These are phyloP conservation scores for Remorina albescens DNA, from an alignment of 2,797 vertebrate genomes.

Conservation along the genomic window DNA sequence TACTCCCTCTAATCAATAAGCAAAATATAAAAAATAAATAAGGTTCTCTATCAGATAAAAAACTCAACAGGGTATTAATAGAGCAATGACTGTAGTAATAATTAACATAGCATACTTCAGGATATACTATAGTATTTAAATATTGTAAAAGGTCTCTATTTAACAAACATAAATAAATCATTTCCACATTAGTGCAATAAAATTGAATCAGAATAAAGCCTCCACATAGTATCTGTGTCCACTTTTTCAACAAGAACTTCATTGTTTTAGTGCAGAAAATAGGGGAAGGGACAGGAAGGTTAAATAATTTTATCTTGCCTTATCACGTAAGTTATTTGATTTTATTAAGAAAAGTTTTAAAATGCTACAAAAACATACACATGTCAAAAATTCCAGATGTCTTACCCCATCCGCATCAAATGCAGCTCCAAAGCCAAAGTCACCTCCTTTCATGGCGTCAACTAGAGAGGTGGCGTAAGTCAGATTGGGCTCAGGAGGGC, in stretches of 20 bases:
- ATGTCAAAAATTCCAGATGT: background rate
- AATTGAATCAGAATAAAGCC: background rate
- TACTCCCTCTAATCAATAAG: conserved; percentile 33
- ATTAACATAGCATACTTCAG: background rate
- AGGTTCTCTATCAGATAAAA: background rate
- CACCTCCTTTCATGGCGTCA: conserved; percentile 97
- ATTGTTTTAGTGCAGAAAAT: background rate
- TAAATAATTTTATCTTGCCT: background rate
- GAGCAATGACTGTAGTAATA: background rate
- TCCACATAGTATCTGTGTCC: background rate
- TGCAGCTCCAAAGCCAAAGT: conserved; percentile 97
- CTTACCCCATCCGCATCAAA: conserved; percentile 99
- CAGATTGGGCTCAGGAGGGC: conserved; percentile 94
- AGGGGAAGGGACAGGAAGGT: background rate
- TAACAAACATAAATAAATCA: no score
- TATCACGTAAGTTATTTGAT: background rate
- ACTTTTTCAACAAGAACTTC: background rate
- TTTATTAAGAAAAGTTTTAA: background rate
- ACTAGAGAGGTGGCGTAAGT: conserved; percentile 92
- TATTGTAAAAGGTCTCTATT: no score
- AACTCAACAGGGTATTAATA: background rate
- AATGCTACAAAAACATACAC: background rate
- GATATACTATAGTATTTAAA: no score
- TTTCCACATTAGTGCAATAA: background rate
- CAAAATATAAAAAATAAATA: conserved; percentile 41